Base-by-base conservation (phyloP, 2,888 invertebrate genomes). In the Sturmia bella region DNA sequence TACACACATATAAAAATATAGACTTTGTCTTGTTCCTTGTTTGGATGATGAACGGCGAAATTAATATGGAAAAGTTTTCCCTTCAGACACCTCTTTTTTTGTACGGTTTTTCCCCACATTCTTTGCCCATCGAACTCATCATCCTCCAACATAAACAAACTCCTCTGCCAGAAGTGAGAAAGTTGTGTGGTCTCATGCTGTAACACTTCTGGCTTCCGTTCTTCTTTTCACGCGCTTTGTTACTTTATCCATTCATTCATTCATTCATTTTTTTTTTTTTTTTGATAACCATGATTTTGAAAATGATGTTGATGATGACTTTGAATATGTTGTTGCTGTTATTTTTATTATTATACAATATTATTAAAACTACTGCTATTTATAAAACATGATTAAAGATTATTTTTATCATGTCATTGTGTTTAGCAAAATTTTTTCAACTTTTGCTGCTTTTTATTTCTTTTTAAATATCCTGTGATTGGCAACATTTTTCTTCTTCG, bases 381-480 rank as follows among this genome's bases (percentile, higher is more conserved):
- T 75, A 72, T 70, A 75, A 66, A 59, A 54, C 39, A 66, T 61
- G 80, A 80, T 66, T 72, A 66, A 52, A 66, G 70, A 80, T 80
- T 80, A 66, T 80, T 80, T 57, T 61, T 69, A 70, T 70, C 45
- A 59, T 66, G 64, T 75, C 64, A 52, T 80, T 52, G 70, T 75
- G 52, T 64, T 57, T 59, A 70, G 70, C 52, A 50, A 41, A 52
- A 75, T 52, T 80, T 75, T 79, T 75, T 66, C 56, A 32, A 9
- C 50, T 37, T 15, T 56, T 50, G 37, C 48, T 48, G 24, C n/a
- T 74, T 39, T 7, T 27, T 56, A 45, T 69, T 12, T 7, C 19
- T 37, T 45, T 32, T 54, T 45, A 43, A 69, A 57, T 61, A 54
- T 52, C 21, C 45, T 15, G 56, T 45, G 73, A 73, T 54, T 69